These are phyloP conservation scores for Rhyacophila evoluta DNA, from an alignment of 2,888 invertebrate genomes.

Conservation along the genomic window DNA sequence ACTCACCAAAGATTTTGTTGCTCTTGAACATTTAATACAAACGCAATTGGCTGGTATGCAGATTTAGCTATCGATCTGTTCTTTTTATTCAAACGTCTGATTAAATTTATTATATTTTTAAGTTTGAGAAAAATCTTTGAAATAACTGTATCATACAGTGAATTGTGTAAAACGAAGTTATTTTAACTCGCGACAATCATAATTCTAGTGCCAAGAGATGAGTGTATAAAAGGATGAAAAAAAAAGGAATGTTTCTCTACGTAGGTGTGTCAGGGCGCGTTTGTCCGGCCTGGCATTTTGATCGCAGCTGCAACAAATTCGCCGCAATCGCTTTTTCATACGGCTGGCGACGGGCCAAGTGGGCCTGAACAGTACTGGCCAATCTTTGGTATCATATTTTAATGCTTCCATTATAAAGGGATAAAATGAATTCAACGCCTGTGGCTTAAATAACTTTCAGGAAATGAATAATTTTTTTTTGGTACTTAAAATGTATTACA, in stretches of 20 bases:
- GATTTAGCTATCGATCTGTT: no score
- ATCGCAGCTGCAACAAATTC: slow-evolving; percentile 28
- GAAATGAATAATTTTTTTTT: no score
- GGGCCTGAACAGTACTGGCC: neutral
- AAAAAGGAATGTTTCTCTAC: neutral
- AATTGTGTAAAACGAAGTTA: neutral
- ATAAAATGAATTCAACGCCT: neutral
- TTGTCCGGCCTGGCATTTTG: slow-evolving; percentile 1
- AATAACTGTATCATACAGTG: no score
- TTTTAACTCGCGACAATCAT: neutral
- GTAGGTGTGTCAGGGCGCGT: neutral
- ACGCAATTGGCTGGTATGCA: no score
- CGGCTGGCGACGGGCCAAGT: slow-evolving; percentile 16
- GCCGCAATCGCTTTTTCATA: slow-evolving; percentile 30
- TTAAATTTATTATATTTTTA: no score
- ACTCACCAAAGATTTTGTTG: no score
- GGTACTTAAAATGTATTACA: no score
- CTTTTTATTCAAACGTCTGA: no score
- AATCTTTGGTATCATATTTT: slow-evolving; percentile 11
- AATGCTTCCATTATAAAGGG: neutral
- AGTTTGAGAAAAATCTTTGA: no score
- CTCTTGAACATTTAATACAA: no score
- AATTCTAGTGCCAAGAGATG: neutral
- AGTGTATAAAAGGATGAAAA: neutral
- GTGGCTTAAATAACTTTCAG: no score